phyloP scores from a whole-genome alignment of 2,113 vertebrate species.

The Carollia perspicillata region DNA sequence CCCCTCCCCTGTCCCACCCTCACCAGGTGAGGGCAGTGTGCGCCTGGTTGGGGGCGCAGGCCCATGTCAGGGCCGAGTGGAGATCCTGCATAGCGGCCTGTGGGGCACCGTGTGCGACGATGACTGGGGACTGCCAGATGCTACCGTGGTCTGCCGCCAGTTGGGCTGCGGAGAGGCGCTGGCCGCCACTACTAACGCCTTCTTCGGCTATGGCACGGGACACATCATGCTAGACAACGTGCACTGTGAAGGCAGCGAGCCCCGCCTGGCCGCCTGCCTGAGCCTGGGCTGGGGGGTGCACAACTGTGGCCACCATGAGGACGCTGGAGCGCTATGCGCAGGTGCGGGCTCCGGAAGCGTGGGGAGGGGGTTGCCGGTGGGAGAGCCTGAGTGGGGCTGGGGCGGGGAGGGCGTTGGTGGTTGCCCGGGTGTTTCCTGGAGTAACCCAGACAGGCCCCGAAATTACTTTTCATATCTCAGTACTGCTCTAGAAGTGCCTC shows the following conservation, averaged over 20 bases:
- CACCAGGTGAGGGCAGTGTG: constrained; percentile 89
- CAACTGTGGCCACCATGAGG: constrained; percentile 97
- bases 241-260: constrained; percentile 88
- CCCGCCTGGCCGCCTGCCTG: constrained; percentile 84
- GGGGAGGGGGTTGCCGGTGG: rapidly evolving
- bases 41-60: constrained; percentile 86
- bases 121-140: constrained; percentile 90
- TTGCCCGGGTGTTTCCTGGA: background rate
- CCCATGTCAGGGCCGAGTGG: constrained; percentile 92
- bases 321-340: constrained; percentile 91
- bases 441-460: background rate
- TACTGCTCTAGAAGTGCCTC: background rate
- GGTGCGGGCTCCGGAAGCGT: constrained; percentile 77
- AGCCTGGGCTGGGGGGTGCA: constrained; percentile 95
- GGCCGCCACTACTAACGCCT: constrained; percentile 88
- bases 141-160: constrained; percentile 92
- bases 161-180: constrained; percentile 87
- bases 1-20: background rate
- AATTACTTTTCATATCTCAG: background rate
- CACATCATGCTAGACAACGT: constrained; percentile 94
- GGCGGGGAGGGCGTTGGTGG: rapidly evolving
- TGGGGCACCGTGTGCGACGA: constrained; percentile 98
- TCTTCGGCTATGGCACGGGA: constrained; percentile 92
- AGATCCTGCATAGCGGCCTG: constrained; percentile 89
- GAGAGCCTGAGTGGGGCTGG: rapidly evolving